These are phyloP conservation scores for Delia radicum DNA, from an alignment of 1,140 invertebrate species.

Conservation along the genomic window DNA sequence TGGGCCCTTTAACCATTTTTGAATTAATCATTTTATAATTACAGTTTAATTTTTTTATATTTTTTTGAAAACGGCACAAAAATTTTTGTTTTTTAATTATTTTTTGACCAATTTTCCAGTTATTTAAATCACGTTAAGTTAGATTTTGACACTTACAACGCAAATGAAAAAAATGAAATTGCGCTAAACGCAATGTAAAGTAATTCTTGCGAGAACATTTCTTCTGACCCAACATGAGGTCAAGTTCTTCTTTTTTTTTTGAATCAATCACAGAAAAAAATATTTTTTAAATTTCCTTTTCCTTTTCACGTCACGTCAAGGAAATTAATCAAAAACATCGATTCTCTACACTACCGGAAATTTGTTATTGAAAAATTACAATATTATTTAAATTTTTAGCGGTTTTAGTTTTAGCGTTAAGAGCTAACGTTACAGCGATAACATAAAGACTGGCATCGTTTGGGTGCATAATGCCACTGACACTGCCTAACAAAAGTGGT, in stretches of 20 bases:
- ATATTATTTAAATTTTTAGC: neutral
- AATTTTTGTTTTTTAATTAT: too few species aligned
- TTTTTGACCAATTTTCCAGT: too few species aligned
- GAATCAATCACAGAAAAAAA: neutral
- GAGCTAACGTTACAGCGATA: slow-evolving; percentile 10
- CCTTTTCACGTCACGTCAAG: neutral
- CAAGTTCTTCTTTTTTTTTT: neutral
- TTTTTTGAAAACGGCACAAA: too few species aligned
- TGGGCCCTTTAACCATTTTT: too few species aligned
- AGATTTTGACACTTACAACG: slow-evolving; percentile 38
- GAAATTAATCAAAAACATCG: neutral
- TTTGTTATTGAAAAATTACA: neutral
- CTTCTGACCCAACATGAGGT: slow-evolving; percentile 43
- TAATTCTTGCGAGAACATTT: slow-evolving; percentile 49
- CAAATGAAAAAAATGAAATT: slow-evolving; percentile 52
- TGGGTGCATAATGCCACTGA: slow-evolving; percentile 22
- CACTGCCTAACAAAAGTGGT: neutral
- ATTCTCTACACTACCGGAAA: neutral
- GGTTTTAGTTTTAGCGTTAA: neutral
- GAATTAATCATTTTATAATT: too few species aligned
- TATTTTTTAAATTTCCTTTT: neutral
- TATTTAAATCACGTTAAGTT: too few species aligned
- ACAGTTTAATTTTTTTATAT: too few species aligned
- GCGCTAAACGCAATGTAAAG: slow-evolving; percentile 47
- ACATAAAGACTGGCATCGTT: slow-evolving; percentile 1